phyloP scores from a whole-genome alignment of 2,113 vertebrate species.

The Cinclus mexicanus region DNA sequence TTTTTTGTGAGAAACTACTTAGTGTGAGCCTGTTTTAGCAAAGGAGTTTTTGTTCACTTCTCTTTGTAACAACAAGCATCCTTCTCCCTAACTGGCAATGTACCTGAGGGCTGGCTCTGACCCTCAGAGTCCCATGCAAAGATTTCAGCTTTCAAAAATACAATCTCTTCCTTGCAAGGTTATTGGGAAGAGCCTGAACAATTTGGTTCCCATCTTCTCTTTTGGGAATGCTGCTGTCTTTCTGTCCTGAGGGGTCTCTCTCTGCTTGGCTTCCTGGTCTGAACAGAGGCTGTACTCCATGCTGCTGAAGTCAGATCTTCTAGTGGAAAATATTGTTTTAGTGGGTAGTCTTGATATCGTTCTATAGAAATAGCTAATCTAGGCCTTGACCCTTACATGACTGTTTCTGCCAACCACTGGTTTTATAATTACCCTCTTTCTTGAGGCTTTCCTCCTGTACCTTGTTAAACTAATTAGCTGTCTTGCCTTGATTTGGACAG shows the following conservation, averaged over 20 bases:
- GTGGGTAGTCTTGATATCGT: neutral
- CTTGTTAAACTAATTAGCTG: slow-evolving; percentile 3
- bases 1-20: neutral
- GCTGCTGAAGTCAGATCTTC: neutral
- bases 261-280: neutral
- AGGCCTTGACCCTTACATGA: neutral
- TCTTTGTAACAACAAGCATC: neutral
- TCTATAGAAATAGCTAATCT: neutral
- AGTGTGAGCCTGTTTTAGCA: neutral
- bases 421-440: neutral
- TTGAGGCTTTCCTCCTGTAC: neutral
- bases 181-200: neutral
- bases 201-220: neutral
- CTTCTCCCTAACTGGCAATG: neutral
- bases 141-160: neutral
- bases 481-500: neutral
- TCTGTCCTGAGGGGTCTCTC: neutral
- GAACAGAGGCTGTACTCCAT: neutral
- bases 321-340: neutral
- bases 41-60: neutral
- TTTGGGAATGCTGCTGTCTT: neutral
- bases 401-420: neutral
- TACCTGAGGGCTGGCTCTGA: neutral
- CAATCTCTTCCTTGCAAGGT: neutral
- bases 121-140: neutral